Conservation (phyloP, 2,113 vertebrate species). For the Salvelinus fontinalis region DNA sequence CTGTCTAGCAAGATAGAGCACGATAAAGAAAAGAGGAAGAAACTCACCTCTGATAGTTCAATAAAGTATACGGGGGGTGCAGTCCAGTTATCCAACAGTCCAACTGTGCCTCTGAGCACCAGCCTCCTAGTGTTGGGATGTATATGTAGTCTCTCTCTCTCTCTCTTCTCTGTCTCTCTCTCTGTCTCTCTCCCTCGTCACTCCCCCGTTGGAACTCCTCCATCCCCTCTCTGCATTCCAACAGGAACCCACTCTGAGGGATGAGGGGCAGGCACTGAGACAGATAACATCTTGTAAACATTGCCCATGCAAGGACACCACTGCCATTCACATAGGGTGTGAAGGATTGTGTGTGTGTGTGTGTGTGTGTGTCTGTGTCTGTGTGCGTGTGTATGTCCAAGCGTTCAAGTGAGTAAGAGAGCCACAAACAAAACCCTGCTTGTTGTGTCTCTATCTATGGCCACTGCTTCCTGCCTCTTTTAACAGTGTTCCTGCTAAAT, state of each 20-base stretch:
- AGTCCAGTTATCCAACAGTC: slow-evolving; percentile 63
- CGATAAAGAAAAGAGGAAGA: slow-evolving; percentile 1
- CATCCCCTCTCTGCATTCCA: slow-evolving; percentile 75
- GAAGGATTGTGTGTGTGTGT: neutral
- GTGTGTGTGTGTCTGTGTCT: neutral
- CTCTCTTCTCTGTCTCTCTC: neutral
- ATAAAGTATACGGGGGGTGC: slow-evolving; percentile 55
- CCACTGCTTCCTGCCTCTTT: slow-evolving; percentile 22
- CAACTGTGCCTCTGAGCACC: slow-evolving; percentile 71
- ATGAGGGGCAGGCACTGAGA: slow-evolving; percentile 61
- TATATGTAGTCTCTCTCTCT: slow-evolving; percentile 63
- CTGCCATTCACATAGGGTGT: neutral
- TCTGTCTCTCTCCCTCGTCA: slow-evolving; percentile 54
- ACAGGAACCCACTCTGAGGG: slow-evolving; percentile 67
- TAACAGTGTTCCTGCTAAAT: neutral
- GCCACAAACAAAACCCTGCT: slow-evolving; percentile 57
- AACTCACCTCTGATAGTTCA: slow-evolving; percentile 63
- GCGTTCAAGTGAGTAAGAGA: neutral
- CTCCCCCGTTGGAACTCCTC: slow-evolving; percentile 76
- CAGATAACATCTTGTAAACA: slow-evolving; percentile 77
- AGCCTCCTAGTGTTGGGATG: slow-evolving; percentile 64
- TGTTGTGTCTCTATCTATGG: slow-evolving; percentile 61
- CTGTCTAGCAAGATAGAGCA: neutral
- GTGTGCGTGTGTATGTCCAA: neutral
- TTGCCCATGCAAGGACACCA: slow-evolving; percentile 58